Base-by-base conservation (phyloP, 2,113 vertebrate species). In the Pipra filicauda region DNA sequence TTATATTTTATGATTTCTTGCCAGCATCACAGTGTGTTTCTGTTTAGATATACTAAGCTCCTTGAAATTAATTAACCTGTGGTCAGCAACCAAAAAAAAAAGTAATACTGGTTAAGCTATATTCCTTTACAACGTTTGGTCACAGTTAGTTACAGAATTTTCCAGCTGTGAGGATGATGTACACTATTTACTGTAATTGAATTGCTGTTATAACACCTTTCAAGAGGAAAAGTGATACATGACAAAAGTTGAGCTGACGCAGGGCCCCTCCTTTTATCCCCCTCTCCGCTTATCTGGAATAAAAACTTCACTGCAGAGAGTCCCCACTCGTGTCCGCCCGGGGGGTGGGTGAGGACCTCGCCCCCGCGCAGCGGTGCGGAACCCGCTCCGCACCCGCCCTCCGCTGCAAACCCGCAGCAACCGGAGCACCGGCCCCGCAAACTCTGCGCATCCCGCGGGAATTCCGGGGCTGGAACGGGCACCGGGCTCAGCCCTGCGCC, bases 151-250 rank as follows among this genome's bases (percentile, higher is more conserved):
- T 95, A 94, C 96, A 69, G 88, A 95, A 97, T 97, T 97, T 97
- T 97, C 96, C 97, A 97, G 98, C 97, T 96, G 96, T 77, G 97
- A 96, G 83, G 95, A 94, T 91, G 86, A 92, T 91, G 95, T 80
- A 91, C 64, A 87, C 96, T 97, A 97, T 96, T 98, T 97, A 96
- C 93, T 95, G 94, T 97, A 97, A 98, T 98, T 98, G 98, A 98
- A 98, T 97, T 98, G 98, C 97, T 97, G 97, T 97, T 97, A 92
- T 97, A 97, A 97, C 98, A 98, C 97, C 97, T 98, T 98, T 97
- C 97, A 96, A 95, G 91, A 92, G 91, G 96, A 95, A 95, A 95
- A 96, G 74, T 91, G 94, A 90, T 96, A 96, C 95, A 91, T 76
- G 95, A 83, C 91, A 92, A 97, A 97, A 97, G 94, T 96, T 92